These are phyloP conservation scores for Zaprionus kolodkinae DNA, from an alignment of 1,140 invertebrate genomes.

Conservation along the genomic window DNA sequence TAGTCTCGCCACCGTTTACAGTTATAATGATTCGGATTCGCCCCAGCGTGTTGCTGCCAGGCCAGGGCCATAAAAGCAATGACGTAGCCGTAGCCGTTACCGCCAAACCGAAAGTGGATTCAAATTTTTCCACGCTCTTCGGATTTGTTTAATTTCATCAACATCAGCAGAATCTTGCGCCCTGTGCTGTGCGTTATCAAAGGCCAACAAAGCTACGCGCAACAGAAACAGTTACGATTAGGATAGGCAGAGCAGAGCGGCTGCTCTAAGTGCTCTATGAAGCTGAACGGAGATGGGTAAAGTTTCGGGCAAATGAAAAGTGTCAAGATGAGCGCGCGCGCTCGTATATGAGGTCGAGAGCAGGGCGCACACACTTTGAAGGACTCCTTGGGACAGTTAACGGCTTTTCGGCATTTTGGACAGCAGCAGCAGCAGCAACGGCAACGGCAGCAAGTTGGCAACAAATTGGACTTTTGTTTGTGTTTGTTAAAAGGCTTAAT, in stretches of 20 bases:
- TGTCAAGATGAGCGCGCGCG: slow-evolving; percentile 21
- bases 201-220: slow-evolving; percentile 60
- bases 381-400: slow-evolving; percentile 56
- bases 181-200: slow-evolving; percentile 65
- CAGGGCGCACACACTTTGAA: not conserved
- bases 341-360: slow-evolving; percentile 4
- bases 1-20: slow-evolving; percentile 4
- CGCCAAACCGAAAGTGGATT: slow-evolving; percentile 24
- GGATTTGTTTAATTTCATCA: slow-evolving; percentile 72
- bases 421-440: slow-evolving; percentile 49
- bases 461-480: slow-evolving; percentile 82
- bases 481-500: slow-evolving; percentile 82
- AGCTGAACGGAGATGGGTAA: slow-evolving; percentile 6
- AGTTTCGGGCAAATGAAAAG: slow-evolving; percentile 40
- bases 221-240: not conserved
- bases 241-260: no score
- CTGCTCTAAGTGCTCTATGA: slow-evolving; percentile 4
- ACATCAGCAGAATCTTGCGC: slow-evolving; percentile 58
- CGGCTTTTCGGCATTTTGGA: slow-evolving; percentile 70
- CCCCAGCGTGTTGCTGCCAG: not conserved
- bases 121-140: slow-evolving; percentile 72
- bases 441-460: slow-evolving; percentile 59
- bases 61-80: slow-evolving; percentile 50
- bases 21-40: slow-evolving; percentile 4
- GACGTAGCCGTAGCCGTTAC: slow-evolving; percentile 50